Percentiles rank a stretch among this genome's conserved stretches.
Conservation (phyloP, 1,140 invertebrate genomes). For the Drosophila oshimai region DNA sequence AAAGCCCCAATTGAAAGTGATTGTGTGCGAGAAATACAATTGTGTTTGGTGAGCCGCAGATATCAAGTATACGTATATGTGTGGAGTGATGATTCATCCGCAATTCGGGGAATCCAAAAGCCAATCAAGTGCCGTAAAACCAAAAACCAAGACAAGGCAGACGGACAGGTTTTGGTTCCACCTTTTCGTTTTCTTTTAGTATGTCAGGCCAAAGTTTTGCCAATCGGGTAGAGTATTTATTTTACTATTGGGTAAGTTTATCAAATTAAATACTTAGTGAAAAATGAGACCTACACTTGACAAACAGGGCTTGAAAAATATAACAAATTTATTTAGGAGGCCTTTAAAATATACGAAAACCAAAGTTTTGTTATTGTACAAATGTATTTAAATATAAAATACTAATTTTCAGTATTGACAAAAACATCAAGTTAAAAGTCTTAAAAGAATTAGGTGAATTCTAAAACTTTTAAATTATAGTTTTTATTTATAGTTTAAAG, state of each 20-base stretch:
- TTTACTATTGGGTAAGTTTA: not conserved
- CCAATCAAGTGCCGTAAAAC: conserved; percentile 58
- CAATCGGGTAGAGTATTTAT: not conserved
- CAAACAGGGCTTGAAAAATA: too few species aligned
- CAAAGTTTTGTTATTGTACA: too few species aligned
- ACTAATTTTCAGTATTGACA: too few species aligned
- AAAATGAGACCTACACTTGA: not conserved
- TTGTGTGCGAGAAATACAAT: conserved; percentile 9
- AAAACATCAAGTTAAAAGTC: too few species aligned
- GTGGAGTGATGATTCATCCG: conserved; percentile 47
- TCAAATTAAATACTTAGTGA: not conserved
- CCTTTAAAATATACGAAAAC: too few species aligned
- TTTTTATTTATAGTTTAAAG: too few species aligned
- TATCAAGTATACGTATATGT: conserved; percentile 15
- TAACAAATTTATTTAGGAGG: too few species aligned
- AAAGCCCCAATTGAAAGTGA: conserved; percentile 1
- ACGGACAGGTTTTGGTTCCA: conserved; percentile 55
- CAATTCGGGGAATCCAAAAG: conserved; percentile 72
- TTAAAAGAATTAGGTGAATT: too few species aligned
- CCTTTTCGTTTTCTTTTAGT: conserved; percentile 4
- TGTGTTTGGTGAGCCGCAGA: conserved; percentile 16
- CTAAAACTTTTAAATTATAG: too few species aligned
- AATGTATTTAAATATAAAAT: too few species aligned
- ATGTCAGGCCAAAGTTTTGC: conserved; percentile 22
- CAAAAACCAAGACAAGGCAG: conserved; percentile 29